Base-by-base conservation (phyloP, 2,113 vertebrate genomes). In the Pterocles gutturalis region DNA sequence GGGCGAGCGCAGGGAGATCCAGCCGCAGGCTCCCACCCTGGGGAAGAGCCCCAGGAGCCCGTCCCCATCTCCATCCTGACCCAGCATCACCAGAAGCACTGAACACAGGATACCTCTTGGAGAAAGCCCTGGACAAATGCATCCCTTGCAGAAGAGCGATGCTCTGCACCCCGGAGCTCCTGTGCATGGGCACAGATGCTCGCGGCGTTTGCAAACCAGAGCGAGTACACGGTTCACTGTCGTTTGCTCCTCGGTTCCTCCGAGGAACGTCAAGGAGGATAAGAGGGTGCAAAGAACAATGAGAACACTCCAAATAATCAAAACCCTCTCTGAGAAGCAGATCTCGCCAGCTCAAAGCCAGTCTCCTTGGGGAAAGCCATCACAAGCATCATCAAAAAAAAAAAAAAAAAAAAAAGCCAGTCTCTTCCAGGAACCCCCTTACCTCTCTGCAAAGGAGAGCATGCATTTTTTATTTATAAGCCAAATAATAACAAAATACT, bases 161-260 rank as follows among this genome's bases (percentile, higher is more conserved):
- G 16, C 49, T 28, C n/a, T 24, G 33, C 17, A 16, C 15, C 34
- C 73, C 4, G 0, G 22, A 21, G 46, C 54, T 49, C 4, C 1
- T 11, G 34, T 5, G 31, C 15, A 2, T 4, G 0, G 45, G 21
- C 51, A 61, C 3, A 0, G 55, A 28, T 5, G 2, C 57, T 5
- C 29, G 0, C 3, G 0, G 20, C 0, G 3, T 36, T n/a, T 5
- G 17, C 43, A 46, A 25, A 36, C 26, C 75, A 7, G 43, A 4
- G 62, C 3, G 2, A 64, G 43, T 3, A 20, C 49, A 6, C 4
- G 3, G 41, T 49, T 78, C 81, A 2, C 33, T 17, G 29, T 11
- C 76, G 4, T 34, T 75, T 58, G 31, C 51, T 31, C 64, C 69
- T 33, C 3, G 2, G 36, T 43, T 51, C 54, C 46, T 34, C 58